Base-by-base conservation (phyloP, 1,140 invertebrate species). In the Holcopasites calliopsidis region DNA sequence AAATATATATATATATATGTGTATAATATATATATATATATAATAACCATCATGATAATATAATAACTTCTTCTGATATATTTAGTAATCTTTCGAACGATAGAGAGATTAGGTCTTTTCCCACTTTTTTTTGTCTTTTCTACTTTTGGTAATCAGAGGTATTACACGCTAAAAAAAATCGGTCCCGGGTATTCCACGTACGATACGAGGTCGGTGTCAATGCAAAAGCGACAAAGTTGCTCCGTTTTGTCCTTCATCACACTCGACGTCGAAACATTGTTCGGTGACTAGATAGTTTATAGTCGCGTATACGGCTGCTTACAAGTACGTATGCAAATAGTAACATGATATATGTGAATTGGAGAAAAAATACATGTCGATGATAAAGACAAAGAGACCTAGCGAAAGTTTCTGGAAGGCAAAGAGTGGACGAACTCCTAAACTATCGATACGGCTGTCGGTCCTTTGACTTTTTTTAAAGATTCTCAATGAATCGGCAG, bases 391-490 rank as follows among this genome's bases (percentile, higher is more conserved):
- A 84, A 66, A 82, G 77, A 79, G 79, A 82, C 79, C 54, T 77
- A 84, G 79, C 83, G 77, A 86, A 79, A 79, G 79, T 79, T 73
- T 82, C 83, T 85, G 83, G 86, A 88, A 88, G 86, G 86, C 86
- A 88, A 87, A 88, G 65, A 85, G 76, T 88, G 86, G 85, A 86
- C 79, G 79, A 85, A 87, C 66, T 81, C 68, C 86, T 75, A 82
- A 79, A 87, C 70, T 82, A 83, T 80, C 70, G 80, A 78, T 23
- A 40, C 28, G 55, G 71, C 61, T 55, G 42, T 35, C 69, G 77
- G 40, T 68, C 44, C 31, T 23, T 55, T 47, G 11, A 38, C 28
- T 52, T 38, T 18, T 26, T 62, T 62, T 8, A 31, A 52, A 33
- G 16, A 35, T 47, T 23, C 23, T 13, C 62, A 68, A 58, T 40